Conservation (phyloP, 2,888 invertebrate genomes). For the Heliconius charithonia region DNA sequence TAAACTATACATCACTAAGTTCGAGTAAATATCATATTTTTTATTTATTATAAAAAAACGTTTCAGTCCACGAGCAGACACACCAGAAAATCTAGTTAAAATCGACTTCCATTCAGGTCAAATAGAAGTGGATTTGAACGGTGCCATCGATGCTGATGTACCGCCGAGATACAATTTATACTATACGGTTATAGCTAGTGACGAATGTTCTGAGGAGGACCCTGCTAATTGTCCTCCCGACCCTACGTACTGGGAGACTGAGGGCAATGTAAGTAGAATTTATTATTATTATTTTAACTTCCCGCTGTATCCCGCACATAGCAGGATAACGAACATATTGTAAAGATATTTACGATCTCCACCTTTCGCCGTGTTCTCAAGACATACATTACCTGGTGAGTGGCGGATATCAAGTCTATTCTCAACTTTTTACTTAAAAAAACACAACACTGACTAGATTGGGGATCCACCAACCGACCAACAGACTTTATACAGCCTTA, state of each 20-base stretch:
- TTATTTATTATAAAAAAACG: neutral
- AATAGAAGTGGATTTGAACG: constrained; percentile 72
- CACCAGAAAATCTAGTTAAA: constrained; percentile 72
- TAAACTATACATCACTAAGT: neutral
- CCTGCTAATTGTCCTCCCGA: constrained; percentile 65
- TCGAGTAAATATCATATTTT: neutral
- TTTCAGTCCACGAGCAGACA: constrained; percentile 70
- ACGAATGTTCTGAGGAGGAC: constrained; percentile 67
- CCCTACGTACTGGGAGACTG: constrained; percentile 59
- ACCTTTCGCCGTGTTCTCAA: too few species aligned
- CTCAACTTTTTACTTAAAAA: too few species aligned
- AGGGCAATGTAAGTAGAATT: constrained; percentile 67
- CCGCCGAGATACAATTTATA: constrained; percentile 74
- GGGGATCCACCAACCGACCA: too few species aligned
- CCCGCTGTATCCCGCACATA: too few species aligned
- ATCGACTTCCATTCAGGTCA: constrained; percentile 81
- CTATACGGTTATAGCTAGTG: constrained; percentile 83
- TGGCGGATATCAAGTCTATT: too few species aligned
- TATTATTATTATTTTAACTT: neutral
- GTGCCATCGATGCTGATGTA: constrained; percentile 82
- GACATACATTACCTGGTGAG: too few species aligned
- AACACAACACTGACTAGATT: too few species aligned
- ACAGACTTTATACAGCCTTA: too few species aligned
- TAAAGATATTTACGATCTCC: too few species aligned
- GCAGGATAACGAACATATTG: neutral